A percentile compares a stretch with the other conserved stretches of the same genome.
phyloP scores from a whole-genome alignment of 2,888 invertebrate species.

The Cephonodes hylas region DNA sequence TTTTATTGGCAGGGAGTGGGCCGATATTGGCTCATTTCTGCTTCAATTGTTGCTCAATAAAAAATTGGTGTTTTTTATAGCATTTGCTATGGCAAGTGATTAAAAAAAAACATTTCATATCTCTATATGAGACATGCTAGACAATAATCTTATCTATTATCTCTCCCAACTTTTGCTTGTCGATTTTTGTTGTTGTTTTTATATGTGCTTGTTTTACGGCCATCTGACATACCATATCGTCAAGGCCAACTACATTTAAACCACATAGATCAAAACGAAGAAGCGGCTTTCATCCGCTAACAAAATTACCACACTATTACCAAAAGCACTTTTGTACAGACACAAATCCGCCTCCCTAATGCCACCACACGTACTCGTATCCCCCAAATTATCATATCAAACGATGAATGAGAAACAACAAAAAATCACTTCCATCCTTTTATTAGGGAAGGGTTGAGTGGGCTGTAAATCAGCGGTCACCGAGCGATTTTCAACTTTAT shows the following conservation, averaged over 20 bases:
- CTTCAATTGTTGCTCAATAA: not conserved
- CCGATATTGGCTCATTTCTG: not conserved
- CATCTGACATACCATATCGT: not conserved
- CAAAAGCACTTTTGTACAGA: constrained; percentile 25
- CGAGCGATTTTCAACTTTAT: constrained; percentile 38
- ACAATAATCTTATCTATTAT: no score
- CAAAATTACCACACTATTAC: constrained; percentile 7
- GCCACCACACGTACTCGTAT: constrained; percentile 68
- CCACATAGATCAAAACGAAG: not conserved
- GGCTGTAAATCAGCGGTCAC: constrained; percentile 31
- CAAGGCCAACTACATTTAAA: not conserved
- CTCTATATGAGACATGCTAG: no score
- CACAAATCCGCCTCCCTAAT: constrained; percentile 58
- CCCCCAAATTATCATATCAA: constrained; percentile 77
- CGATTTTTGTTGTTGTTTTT: no score
- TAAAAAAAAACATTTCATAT: no score
- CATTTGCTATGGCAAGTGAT: no score
- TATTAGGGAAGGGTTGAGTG: constrained; percentile 70
- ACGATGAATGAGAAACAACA: constrained; percentile 34
- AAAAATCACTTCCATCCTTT: constrained; percentile 56
- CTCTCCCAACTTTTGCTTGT: no score
- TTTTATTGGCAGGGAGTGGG: not conserved
- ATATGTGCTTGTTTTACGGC: not conserved
- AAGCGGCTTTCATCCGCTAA: not conserved
- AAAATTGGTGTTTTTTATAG: not conserved